Evolutionary conservation across 2,113 vertebrate species (phyloP).

Genomic region (Polyodon spathula): DNA sequence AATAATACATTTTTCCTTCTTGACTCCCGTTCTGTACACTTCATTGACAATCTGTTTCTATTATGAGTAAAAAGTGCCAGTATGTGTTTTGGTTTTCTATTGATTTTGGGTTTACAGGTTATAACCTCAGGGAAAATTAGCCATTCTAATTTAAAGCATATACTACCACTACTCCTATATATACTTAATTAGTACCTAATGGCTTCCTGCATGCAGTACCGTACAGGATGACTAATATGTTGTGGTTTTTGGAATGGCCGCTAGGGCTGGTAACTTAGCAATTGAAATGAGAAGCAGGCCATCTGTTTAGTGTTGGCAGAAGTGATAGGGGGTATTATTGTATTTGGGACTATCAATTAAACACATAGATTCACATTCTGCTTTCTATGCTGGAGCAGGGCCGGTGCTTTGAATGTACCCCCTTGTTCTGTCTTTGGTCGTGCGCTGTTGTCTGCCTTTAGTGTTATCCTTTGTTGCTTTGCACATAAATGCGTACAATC

Average conservation of each 20-base stretch:
- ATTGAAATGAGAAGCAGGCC: conserved; percentile 35
- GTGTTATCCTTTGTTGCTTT: no score
- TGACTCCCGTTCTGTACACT: not conserved
- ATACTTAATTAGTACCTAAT: conserved; percentile 26
- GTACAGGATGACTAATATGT: conserved; percentile 32
- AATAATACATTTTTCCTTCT: no score
- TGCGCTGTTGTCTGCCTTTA: no score
- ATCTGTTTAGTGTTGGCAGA: conserved; percentile 34
- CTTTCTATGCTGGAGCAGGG: conserved; percentile 13
- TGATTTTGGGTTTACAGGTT: no score
- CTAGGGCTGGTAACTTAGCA: conserved; percentile 30
- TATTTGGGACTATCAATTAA: conserved; percentile 29
- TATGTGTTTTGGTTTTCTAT: no score
- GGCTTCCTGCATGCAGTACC: conserved; percentile 19
- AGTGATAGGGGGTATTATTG: conserved; percentile 29
- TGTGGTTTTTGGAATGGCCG: conserved; percentile 28
- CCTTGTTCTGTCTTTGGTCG: conserved; percentile 31
- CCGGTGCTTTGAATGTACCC: conserved; percentile 26
- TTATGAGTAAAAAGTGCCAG: not conserved
- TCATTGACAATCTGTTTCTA: not conserved
- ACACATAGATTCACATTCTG: conserved; percentile 21
- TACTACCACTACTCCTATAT: no score
- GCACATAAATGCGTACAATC: no score
- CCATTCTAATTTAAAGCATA: no score
- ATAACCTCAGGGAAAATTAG: not conserved